phyloP scores from a whole-genome alignment of 2,113 vertebrate genomes.

The Trogon surrucura region DNA sequence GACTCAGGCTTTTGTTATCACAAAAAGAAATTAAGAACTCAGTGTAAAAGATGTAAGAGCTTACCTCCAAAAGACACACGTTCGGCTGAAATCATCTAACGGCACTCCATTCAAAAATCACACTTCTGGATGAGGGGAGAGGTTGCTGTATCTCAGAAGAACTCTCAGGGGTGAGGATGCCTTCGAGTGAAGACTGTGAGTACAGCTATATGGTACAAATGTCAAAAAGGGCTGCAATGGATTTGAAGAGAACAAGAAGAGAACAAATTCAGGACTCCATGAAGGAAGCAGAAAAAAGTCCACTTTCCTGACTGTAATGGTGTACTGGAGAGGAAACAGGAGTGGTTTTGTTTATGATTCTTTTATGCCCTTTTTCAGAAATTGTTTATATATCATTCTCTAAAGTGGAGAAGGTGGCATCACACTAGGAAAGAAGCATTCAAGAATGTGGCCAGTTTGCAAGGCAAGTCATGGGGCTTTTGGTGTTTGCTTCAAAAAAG shows the following conservation, averaged over 20 bases:
- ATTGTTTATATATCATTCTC: background rate
- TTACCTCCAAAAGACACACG: background rate
- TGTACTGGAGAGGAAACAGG: background rate
- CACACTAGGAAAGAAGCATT: background rate
- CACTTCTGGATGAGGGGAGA: background rate
- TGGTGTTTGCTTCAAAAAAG: background rate
- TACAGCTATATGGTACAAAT: background rate
- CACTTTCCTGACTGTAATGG: background rate
- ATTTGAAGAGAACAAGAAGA: background rate
- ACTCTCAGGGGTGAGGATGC: background rate
- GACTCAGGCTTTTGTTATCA: conserved; percentile 35
- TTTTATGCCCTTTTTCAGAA: background rate
- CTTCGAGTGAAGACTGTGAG: conserved; percentile 4
- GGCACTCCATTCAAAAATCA: conserved; percentile 19
- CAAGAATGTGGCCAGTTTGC: background rate
- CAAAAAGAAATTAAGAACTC: conserved; percentile 52
- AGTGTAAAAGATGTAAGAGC: conserved; percentile 7
- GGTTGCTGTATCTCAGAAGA: background rate
- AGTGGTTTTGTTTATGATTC: background rate
- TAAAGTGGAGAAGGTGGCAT: background rate
- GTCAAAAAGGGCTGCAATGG: background rate
- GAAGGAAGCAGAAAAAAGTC: background rate
- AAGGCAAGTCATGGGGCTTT: background rate
- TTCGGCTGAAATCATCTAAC: conserved; percentile 25
- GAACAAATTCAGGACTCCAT: background rate